phyloP scores from a whole-genome alignment of 92 coral and sea anemone genomes.

The Palythoa grandis region DNA sequence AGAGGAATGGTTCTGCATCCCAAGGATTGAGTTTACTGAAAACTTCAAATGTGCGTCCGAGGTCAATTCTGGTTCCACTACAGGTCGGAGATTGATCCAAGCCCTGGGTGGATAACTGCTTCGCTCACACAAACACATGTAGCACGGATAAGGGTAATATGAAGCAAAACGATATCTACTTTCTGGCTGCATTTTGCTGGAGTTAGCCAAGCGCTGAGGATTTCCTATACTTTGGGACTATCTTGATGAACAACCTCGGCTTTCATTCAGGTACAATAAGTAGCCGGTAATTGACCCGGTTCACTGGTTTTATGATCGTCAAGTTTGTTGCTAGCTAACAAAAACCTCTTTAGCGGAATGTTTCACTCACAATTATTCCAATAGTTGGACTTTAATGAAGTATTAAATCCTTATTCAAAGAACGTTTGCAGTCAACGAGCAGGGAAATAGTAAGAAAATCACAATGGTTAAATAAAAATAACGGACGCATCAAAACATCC shows the following conservation, averaged over 20 bases:
- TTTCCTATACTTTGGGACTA: not conserved
- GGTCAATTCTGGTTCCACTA: not conserved
- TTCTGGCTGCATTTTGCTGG: conserved; percentile 30
- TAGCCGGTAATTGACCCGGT: conserved; percentile 25
- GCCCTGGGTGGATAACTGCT: conserved; percentile 18
- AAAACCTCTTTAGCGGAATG: conserved; percentile 32
- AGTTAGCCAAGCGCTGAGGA: not conserved
- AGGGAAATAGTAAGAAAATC: not conserved
- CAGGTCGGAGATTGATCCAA: conserved; percentile 22
- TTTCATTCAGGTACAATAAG: conserved; percentile 6
- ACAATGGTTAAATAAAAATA: conserved; percentile 10
- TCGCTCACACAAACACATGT: conserved; percentile 36
- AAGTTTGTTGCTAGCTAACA: conserved; percentile 39
- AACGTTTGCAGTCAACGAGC: conserved; percentile 16
- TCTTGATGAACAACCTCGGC: not conserved
- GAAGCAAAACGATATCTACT: conserved; percentile 11
- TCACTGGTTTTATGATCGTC: conserved; percentile 35
- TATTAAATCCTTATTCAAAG: conserved; percentile 33
- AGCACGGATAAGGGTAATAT: conserved; percentile 32
- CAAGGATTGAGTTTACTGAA: conserved; percentile 36
- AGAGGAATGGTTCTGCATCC: conserved; percentile 24
- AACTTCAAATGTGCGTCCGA: conserved; percentile 38
- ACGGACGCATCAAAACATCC: conserved; percentile 20
- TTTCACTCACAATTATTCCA: conserved; percentile 44
- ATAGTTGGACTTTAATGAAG: conserved; percentile 46